Evolutionary conservation across 1,140 invertebrate genomes (phyloP), one percentile per base, ranked within the genome.

Genomic region (Heliconius nattereri): DNA sequence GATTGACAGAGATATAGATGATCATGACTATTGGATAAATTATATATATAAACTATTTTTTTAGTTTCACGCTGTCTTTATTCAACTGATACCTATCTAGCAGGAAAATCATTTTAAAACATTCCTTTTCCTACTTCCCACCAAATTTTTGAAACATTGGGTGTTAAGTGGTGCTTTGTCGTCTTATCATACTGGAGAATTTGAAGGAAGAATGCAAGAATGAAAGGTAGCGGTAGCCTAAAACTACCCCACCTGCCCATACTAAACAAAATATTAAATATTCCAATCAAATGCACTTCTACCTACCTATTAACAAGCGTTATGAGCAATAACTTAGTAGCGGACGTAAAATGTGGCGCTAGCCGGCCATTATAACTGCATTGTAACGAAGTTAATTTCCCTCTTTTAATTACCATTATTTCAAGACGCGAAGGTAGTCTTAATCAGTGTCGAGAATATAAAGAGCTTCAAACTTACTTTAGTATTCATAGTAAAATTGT

Each of bases 381-480:
- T 79, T 79, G 71, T 80, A 76, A 80, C 79, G 72, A 76, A 80
- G 71, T 80, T 79, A 76, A 80, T 80, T 80, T 80, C 57, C 74
- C 79, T 73, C 74, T 80, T 80, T 80, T 80, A 80, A 80, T 80
- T 80, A 80, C 57, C 79, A 80, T 76, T 80, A 80, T 80, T 35
- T 73, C 75, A 80, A 76, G 78, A 74, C 71, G 40, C 71, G 71
- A 16, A 73, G 49, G 79, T 52, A 76, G 49, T 70, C 66, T 73
- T 80, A 76, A 77, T 76, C 75, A 72, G 32, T 72, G 71, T 72
- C 71, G 35, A 37, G 71, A 72, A 72, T 72, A 72, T 37, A 72
- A 72, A 66, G 60, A 29, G 26, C 23, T 66, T 29, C 26, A 2
- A 66, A 66, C 23, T 72, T 37, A 72, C 32, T 72, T 72, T 37